phyloP scores from a whole-genome alignment of 2,797 vertebrate genomes.

The Acanthurus tractus region DNA sequence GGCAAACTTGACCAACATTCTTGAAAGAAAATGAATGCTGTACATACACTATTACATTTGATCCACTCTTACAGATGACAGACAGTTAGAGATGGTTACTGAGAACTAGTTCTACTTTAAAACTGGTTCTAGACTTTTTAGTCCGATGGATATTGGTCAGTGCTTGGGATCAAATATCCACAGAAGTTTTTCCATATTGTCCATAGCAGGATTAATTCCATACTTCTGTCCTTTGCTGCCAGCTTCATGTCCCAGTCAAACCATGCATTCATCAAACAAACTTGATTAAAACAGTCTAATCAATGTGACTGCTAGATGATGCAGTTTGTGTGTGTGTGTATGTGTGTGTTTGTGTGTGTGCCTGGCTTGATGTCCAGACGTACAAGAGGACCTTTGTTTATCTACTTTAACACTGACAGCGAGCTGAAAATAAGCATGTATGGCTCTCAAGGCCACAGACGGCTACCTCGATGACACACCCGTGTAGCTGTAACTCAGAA shows the following conservation, averaged over 20 bases:
- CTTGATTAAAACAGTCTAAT: conserved; percentile 78
- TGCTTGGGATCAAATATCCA: conserved; percentile 39
- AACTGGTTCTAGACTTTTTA: no score
- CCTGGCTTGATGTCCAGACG: conserved; percentile 50
- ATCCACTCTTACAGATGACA: no score
- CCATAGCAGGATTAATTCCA: conserved; percentile 69
- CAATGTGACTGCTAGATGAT: conserved; percentile 68
- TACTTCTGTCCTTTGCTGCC: conserved; percentile 66
- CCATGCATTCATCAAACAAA: conserved; percentile 79
- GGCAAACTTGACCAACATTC: no score
- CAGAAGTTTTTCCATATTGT: conserved; percentile 53
- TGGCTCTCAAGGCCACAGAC: conserved; percentile 47
- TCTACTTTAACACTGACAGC: conserved; percentile 64
- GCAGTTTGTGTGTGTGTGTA: conserved; percentile 38
- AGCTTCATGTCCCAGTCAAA: conserved; percentile 70
- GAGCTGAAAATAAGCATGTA: conserved; percentile 59
- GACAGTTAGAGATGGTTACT: no score
- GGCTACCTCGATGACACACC: conserved; percentile 26
- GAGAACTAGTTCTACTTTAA: no score
- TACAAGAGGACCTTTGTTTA: conserved; percentile 65
- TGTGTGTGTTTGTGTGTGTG: conserved; percentile 17
- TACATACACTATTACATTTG: no score
- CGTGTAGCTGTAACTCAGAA: conserved; percentile 9
- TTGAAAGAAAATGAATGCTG: no score
- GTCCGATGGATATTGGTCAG: conserved; percentile 22